These are phyloP conservation scores for Mesorhabditis sp. DNA, from an alignment of 2,888 invertebrate genomes.

Conservation along the genomic window DNA sequence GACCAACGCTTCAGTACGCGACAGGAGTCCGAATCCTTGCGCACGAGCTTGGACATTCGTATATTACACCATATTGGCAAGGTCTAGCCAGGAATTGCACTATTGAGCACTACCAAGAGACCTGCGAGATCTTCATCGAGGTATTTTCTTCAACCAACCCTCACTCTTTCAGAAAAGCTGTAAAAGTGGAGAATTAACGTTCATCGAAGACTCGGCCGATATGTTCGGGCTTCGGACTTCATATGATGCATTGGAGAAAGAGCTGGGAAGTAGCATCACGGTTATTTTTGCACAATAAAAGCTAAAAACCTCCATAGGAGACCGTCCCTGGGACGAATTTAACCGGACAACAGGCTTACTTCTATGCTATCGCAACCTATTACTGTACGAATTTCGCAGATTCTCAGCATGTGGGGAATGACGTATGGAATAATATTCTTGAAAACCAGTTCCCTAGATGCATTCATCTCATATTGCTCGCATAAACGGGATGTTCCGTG, in stretches of 20 bases:
- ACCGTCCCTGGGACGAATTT: not conserved
- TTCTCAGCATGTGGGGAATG: not conserved
- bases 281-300: not conserved
- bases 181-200: conserved; percentile 1
- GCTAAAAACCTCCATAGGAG: not conserved
- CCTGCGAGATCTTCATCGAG: not conserved
- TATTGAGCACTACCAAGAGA: conserved; percentile 1
- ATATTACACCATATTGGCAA: conserved; percentile 4
- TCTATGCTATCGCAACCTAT: not conserved
- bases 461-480: not conserved
- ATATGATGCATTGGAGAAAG: not conserved
- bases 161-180: not conserved
- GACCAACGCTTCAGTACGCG: not conserved
- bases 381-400: conserved; percentile 1
- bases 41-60: not conserved
- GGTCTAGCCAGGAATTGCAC: not conserved
- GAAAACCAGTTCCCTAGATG: not conserved
- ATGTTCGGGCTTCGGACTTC: not conserved
- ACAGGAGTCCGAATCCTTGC: not conserved
- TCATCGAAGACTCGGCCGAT: conserved; percentile 5
- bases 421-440: not conserved
- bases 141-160: not conserved
- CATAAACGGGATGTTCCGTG: not conserved
- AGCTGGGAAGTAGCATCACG: not conserved
- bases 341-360: not conserved